Evolutionary conservation across 92 coral and sea anemone genomes (phyloP).

Genomic region (Montipora capitata): DNA sequence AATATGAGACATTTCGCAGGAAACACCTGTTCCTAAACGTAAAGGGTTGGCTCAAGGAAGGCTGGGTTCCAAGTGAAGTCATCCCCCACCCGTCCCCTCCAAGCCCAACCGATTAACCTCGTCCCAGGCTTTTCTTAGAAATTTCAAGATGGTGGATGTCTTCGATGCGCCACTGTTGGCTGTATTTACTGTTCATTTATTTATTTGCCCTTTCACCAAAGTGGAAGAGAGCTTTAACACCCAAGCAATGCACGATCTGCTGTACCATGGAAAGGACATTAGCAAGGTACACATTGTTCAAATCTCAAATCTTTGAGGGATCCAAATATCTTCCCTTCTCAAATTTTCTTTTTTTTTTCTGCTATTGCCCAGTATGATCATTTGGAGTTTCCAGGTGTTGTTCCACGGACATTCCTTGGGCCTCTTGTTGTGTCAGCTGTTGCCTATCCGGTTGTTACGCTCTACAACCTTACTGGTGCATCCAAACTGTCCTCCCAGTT

Average conservation of each 20-base stretch:
- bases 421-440: conserved; percentile 84
- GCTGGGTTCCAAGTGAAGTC: no score
- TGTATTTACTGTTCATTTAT: conserved; percentile 65
- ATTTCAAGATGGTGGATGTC: conserved; percentile 85
- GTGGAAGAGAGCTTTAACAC: conserved; percentile 98
- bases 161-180: conserved; percentile 62
- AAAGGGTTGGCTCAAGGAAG: no score
- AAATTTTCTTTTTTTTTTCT: background rate
- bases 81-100: no score
- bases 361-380: conserved; percentile 87
- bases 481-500: conserved; percentile 84
- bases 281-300: conserved; percentile 59
- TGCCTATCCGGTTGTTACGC: conserved; percentile 78
- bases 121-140: no score
- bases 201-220: conserved; percentile 94
- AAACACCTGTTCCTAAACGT: no score
- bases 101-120: no score
- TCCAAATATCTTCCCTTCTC: background rate
- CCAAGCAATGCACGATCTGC: conserved; percentile 94
- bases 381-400: conserved; percentile 96
- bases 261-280: conserved; percentile 85
- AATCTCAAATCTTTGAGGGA: background rate
- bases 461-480: conserved; percentile 35
- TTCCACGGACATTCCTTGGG: conserved; percentile 95
- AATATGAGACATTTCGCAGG: no score